Evolutionary conservation across 2,797 vertebrate genomes (phyloP), one percentile per base, ranked within the genome.

Genomic region (Hemitrygon akajei): DNA sequence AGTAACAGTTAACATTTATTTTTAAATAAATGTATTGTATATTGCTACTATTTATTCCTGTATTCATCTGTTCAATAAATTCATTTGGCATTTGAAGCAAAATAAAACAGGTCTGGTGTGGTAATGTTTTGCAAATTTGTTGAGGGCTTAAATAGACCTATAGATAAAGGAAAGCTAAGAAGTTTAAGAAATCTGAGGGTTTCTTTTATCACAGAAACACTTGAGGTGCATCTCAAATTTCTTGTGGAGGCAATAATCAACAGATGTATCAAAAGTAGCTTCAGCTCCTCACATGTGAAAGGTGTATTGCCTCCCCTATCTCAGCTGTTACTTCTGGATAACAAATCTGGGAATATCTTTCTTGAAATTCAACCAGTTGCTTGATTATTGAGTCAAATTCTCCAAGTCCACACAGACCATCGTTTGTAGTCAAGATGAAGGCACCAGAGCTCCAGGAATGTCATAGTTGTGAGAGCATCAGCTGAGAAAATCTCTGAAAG

Each of bases 31-130:
- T 87, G 12, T 30, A 66, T 87, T 87, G 7, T 34, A 58, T 84
- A 58, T 34, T 34, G 30, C 60, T 87, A 27, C 63, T 63, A 87
- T 66, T 66, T 66, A 87, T 87, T 66, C 30, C 60, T 87, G 30
- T 63, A 7, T 87, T 87, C 30, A 63, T 16, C 60, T 34, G 20
- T 87, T 63, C n/a, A 87, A 87, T 87, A 87, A 87, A 87, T 87
- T 87, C 27, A 87, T 18, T 66, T 87, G 58, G 58, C 84, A 34
- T 34, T 87, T 87, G 63, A 87, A 66, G 84, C 84, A 58, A 87
- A 63, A 34, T 47, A 71, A 87, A 34, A 14, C 84, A 87, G 58
- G 58, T 66, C 84, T 87, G 84, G 84, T 87, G 60, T 87, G 84
- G 63, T 87, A 58, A 66, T 87, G 63, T 87, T 87, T 56, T 87